Base-by-base conservation (phyloP, 2,113 vertebrate genomes). In the Mionectes macconnelli region DNA sequence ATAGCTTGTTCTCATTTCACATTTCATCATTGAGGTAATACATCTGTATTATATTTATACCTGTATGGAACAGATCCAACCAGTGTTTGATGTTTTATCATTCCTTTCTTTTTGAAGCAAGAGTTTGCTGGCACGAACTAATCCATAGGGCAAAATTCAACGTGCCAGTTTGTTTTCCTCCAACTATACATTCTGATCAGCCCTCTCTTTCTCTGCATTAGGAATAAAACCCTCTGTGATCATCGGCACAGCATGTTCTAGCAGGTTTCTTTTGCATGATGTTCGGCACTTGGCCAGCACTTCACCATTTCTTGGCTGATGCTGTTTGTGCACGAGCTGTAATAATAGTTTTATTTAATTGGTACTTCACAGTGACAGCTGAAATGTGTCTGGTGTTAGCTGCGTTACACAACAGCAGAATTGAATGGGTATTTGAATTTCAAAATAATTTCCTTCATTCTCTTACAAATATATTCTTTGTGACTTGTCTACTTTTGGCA, bases 301-400 rank as follows among this genome's bases (percentile, higher is more conserved):
- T 87, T 86, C 82, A 64, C 76, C 45, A 21, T 79, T 76, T 93
- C 81, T 96, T 92, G 86, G 80, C 84, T 94, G 90, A 59, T 89
- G 81, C 33, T 73, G 18, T 69, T 87, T 69, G 52, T 75, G 56
- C 76, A 66, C 24, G 68, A 84, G 47, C 77, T 78, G 40, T 56
- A 92, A 75, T 55, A 87, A 91, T 73, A 85, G 60, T 87, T 93
- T 45, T 74, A 50, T 76, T 93, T 95, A 95, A 72, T 42, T 83
- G 66, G 20, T 83, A 40, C 73, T 84, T 57, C n/a, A 28, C 40
- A 37, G 86, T 2, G 2, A 52, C 78, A 85, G 68, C 73, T 94
- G 74, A 84, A 90, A 83, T 25, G 37, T 77, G 35, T 37, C 52
- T 85, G 44, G n/a, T 72, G 42, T 56, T 91, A 53, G 49, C 70